A percentile compares a stretch with the other conserved stretches of the same genome.
Conservation (phyloP, 2,888 invertebrate genomes). For the Dysmachus trigonus region DNA sequence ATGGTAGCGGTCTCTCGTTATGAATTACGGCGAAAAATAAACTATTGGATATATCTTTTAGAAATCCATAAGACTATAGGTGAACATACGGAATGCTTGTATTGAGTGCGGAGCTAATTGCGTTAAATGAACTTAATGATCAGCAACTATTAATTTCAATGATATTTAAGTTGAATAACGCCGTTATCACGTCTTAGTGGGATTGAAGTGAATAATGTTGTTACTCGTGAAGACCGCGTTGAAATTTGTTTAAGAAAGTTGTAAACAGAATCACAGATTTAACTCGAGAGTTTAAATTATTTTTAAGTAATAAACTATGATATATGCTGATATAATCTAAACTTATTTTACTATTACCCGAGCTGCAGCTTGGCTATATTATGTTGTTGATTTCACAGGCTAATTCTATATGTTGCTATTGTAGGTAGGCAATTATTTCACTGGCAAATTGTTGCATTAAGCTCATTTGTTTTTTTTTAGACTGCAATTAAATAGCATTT, state of each 20-base stretch:
- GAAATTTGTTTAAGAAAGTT: constrained; percentile 34
- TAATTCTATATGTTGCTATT: constrained; percentile 1
- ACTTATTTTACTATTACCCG: constrained; percentile 10
- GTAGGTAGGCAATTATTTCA: constrained; percentile 6
- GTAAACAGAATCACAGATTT: constrained; percentile 40
- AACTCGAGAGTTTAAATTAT: constrained; percentile 22
- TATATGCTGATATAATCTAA: constrained; percentile 3
- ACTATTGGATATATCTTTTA: constrained; percentile 4
- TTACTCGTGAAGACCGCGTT: not conserved
- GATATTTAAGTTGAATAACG: constrained; percentile 29
- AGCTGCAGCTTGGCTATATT: not conserved
- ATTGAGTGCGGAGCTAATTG: not conserved
- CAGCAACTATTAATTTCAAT: not conserved
- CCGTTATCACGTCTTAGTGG: not conserved
- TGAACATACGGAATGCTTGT: constrained; percentile 3
- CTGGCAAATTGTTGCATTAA: not conserved
- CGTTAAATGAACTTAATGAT: not conserved
- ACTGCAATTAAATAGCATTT: not conserved
- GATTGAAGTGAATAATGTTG: not conserved
- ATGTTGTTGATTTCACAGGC: not conserved
- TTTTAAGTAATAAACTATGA: constrained; percentile 37
- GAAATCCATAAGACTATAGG: constrained; percentile 21
- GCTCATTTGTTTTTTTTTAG: not conserved
- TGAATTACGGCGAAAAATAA: not conserved
- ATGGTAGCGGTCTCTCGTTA: constrained; percentile 50